These are phyloP conservation scores for Drosophila flavopinicola DNA, from an alignment of 2,888 invertebrate species.

Conservation along the genomic window DNA sequence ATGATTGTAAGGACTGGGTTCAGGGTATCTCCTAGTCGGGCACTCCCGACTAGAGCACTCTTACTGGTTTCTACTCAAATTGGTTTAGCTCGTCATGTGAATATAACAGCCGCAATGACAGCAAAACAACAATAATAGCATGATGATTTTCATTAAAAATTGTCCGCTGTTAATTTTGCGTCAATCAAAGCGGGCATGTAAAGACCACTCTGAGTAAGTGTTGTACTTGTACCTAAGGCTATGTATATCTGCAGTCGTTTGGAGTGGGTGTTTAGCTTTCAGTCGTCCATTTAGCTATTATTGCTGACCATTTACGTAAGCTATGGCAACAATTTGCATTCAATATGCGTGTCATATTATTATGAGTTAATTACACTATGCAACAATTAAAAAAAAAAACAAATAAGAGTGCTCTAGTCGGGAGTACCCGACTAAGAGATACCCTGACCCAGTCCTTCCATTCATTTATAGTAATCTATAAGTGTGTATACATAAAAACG, in stretches of 20 bases:
- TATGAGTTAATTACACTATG: slow-evolving; percentile 57
- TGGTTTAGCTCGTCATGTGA: slow-evolving; percentile 38
- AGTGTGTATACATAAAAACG: too few species aligned
- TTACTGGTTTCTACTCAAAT: background rate
- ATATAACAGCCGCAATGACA: slow-evolving; percentile 29
- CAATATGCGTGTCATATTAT: slow-evolving; percentile 31
- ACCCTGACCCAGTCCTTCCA: too few species aligned
- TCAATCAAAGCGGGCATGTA: slow-evolving; percentile 44
- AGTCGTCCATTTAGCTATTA: slow-evolving; percentile 49
- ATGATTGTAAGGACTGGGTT: too few species aligned
- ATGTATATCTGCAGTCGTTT: background rate
- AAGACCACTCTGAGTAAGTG: slow-evolving; percentile 25
- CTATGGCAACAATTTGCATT: slow-evolving; percentile 35
- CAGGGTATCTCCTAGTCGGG: too few species aligned
- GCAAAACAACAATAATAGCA: slow-evolving; percentile 9
- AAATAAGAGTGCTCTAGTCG: too few species aligned
- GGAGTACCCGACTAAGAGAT: too few species aligned
- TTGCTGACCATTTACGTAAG: slow-evolving; percentile 39
- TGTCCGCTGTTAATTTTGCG: slow-evolving; percentile 32
- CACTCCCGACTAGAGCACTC: too few species aligned
- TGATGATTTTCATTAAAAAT: slow-evolving; percentile 31
- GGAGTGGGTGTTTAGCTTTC: slow-evolving; percentile 29
- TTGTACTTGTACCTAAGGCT: background rate
- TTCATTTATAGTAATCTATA: too few species aligned
- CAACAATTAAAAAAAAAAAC: too few species aligned